These are phyloP conservation scores for Mycteria americana DNA, from an alignment of 2,797 vertebrate genomes.

Conservation along the genomic window DNA sequence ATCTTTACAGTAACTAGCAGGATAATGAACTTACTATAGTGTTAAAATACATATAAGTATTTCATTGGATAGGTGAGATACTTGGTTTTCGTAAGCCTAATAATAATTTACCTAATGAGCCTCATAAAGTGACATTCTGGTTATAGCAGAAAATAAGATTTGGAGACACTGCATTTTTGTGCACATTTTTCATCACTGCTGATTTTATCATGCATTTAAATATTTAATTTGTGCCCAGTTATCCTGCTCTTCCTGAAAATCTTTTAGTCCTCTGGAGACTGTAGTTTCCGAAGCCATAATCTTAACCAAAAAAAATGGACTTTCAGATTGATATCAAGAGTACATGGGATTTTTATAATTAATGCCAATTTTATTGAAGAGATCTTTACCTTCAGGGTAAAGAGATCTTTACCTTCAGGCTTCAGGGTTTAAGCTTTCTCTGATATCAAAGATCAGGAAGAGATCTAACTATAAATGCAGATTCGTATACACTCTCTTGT, in stretches of 20 bases:
- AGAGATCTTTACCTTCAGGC: neutral
- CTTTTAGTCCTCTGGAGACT: neutral
- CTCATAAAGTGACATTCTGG: neutral
- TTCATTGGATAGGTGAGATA: neutral
- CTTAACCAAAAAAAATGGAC: neutral
- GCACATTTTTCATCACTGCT: neutral
- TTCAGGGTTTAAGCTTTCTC: neutral
- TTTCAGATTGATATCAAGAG: neutral
- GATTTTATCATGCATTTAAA: neutral
- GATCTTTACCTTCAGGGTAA: neutral
- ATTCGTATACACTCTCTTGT: neutral
- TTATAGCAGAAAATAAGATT: neutral
- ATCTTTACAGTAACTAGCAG: neutral
- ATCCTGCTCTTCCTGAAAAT: neutral
- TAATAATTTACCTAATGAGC: neutral
- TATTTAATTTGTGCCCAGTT: neutral
- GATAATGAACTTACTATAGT: neutral
- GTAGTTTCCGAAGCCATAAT: neutral
- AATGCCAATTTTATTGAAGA: neutral
- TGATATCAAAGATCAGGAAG: neutral
- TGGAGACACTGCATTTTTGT: neutral
- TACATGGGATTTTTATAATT: neutral
- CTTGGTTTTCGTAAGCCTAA: neutral
- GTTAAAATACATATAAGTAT: neutral
- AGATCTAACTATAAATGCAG: neutral